Evolutionary conservation across 2,888 invertebrate genomes (phyloP).

Genomic region (Drosophila silvestris): DNA sequence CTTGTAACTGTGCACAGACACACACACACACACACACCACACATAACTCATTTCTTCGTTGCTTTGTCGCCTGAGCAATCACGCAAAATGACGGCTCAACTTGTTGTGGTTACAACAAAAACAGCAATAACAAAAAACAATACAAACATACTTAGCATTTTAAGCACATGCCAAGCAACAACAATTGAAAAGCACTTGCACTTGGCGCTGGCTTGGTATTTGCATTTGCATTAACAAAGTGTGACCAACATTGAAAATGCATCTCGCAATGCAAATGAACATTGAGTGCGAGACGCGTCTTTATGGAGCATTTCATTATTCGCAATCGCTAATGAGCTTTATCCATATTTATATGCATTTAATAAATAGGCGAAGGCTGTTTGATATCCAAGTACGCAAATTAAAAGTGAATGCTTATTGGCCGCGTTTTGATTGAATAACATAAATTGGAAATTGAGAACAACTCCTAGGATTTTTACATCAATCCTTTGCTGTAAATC

Average conservation of each 20-base stretch:
- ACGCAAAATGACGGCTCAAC: constrained; percentile 57
- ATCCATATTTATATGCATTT: constrained; percentile 26
- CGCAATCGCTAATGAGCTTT: constrained; percentile 44
- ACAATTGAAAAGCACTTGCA: constrained; percentile 48
- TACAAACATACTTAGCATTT: constrained; percentile 63
- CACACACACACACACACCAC: constrained; percentile 7
- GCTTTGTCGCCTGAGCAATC: constrained; percentile 49
- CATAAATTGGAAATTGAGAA: background rate
- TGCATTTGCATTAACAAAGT: constrained; percentile 55
- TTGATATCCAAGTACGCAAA: constrained; percentile 54
- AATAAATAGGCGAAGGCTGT: constrained; percentile 17
- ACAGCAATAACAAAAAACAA: constrained; percentile 23
- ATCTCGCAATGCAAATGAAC: constrained; percentile 19
- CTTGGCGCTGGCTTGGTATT: constrained; percentile 34
- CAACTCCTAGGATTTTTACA: background rate
- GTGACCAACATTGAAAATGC: constrained; percentile 43
- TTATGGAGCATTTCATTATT: constrained; percentile 42
- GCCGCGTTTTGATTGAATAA: background rate
- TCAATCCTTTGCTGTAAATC: background rate
- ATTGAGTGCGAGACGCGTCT: constrained; percentile 10
- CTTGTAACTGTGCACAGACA: constrained; percentile 17
- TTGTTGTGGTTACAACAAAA: constrained; percentile 45
- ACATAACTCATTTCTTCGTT: constrained; percentile 56
- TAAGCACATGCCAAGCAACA: constrained; percentile 56
- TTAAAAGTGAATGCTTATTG: constrained; percentile 13